Conservation (phyloP, 2,113 vertebrate genomes). For the Clarias magur region DNA sequence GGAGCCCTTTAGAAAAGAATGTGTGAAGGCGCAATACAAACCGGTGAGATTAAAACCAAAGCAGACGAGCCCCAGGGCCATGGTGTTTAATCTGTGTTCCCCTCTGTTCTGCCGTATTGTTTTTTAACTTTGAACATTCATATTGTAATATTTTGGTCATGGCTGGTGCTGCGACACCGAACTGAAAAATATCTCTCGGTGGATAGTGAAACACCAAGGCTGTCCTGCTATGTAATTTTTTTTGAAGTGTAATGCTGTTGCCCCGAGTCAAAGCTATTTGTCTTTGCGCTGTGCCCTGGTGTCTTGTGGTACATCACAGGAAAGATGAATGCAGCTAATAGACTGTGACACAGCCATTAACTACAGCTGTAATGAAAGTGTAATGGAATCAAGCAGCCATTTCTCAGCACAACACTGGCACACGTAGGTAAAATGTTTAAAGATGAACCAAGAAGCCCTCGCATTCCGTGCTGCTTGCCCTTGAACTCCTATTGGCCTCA, state of each 20-base stretch:
- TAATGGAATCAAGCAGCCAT: conserved; percentile 76
- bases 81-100: conserved; percentile 46
- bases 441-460: conserved; percentile 49
- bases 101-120: conserved; percentile 40
- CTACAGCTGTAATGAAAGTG: conserved; percentile 77
- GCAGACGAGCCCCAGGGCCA: conserved; percentile 32
- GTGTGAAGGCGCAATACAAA: conserved; percentile 35
- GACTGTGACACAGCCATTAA: conserved; percentile 81
- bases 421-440: conserved; percentile 73
- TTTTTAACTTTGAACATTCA: conserved; percentile 51
- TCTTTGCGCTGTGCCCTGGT: conserved; percentile 71
- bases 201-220: conserved; percentile 11
- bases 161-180: conserved; percentile 42
- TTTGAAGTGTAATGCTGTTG: conserved; percentile 58
- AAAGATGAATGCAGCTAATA: conserved; percentile 80
- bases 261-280: conserved; percentile 67
- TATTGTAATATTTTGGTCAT: conserved; percentile 56
- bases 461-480: conserved; percentile 49
- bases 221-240: conserved; percentile 48
- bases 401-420: conserved; percentile 61
- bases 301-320: conserved; percentile 75
- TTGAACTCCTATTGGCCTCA: conserved; percentile 63
- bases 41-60: conserved; percentile 39
- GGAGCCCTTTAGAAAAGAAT: conserved; percentile 43
- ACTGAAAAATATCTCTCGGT: conserved; percentile 50